Conservation (phyloP, 1,140 invertebrate species). For the Melanaphis sacchari region DNA sequence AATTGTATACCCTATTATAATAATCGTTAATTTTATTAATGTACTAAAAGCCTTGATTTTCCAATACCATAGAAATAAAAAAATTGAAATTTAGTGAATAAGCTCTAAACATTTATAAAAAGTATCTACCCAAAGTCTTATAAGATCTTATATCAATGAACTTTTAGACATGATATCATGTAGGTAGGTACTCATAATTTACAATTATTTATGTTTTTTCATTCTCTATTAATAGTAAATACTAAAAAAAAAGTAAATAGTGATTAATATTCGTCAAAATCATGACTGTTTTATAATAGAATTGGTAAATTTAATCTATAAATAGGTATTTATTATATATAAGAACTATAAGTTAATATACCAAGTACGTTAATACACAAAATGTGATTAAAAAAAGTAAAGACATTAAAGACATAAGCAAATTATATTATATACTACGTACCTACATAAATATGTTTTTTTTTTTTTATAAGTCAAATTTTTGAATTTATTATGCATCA, state of each 20-base stretch:
- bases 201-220: not conserved
- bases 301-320: not conserved
- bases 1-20: not conserved
- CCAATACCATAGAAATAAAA: not conserved
- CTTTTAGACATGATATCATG: not conserved
- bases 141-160: not conserved
- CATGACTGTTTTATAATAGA: not conserved
- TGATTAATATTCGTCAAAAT: not conserved
- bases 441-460: not conserved
- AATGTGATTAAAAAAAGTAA: too few relatives aligned
- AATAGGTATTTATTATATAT: not conserved
- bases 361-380: too few relatives aligned
- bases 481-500: not conserved
- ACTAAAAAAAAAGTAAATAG: not conserved
- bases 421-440: not conserved
- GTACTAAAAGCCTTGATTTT: not conserved
- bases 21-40: not conserved
- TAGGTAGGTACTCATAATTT: not conserved
- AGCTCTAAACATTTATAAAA: not conserved
- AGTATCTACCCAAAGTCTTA: not conserved
- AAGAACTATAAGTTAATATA: too few relatives aligned
- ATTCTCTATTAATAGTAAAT: not conserved
- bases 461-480: not conserved
- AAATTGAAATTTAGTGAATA: not conserved
- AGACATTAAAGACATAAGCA: not conserved